phyloP scores from a whole-genome alignment of 30 jellyfish, hydroid and myxozoan species.

The Turritopsis rubra region DNA sequence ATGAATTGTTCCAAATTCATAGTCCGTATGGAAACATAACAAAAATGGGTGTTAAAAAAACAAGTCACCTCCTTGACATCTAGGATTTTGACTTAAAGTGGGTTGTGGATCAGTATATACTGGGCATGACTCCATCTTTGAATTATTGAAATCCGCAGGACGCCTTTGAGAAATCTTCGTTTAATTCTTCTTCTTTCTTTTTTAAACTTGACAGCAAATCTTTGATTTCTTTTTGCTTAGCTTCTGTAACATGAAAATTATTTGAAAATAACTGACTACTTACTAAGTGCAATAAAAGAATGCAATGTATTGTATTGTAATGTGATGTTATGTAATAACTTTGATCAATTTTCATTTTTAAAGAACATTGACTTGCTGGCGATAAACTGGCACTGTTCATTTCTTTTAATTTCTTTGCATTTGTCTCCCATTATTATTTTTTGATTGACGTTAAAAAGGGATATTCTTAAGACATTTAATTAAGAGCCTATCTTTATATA shows the following conservation, averaged over 20 bases:
- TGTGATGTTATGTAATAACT: no score
- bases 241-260: not conserved
- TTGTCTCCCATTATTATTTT: no score
- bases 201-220: not conserved
- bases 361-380: no score
- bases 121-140: not conserved
- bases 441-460: no score
- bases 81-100: not conserved
- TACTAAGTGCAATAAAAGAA: no score
- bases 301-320: no score
- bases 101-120: not conserved
- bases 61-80: not conserved
- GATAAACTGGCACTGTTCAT: no score
- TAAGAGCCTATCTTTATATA: no score
- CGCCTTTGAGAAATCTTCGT: not conserved
- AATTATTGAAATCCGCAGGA: not conserved
- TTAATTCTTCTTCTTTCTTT: not conserved
- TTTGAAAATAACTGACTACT: no score
- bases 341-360: no score
- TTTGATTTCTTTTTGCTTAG: not conserved
- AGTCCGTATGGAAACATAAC: not conserved
- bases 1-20: not conserved
- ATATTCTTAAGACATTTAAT: no score
- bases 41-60: not conserved
- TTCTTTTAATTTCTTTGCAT: no score